Base-by-base conservation (phyloP, 2,888 invertebrate genomes). In the Aromia moschata region DNA sequence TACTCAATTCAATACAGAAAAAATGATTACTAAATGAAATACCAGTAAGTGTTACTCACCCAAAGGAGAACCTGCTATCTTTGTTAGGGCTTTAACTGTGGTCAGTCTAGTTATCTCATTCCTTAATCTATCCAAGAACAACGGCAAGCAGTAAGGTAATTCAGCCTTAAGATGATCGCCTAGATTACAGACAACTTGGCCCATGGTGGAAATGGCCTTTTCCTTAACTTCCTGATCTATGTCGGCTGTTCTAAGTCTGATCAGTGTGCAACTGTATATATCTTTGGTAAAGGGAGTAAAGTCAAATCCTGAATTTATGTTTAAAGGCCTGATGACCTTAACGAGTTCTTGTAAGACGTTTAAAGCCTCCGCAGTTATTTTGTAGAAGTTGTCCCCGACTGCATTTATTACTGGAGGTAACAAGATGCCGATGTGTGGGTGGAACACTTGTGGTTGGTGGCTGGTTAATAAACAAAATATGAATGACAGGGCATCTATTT, bases 161-260 rank as follows among this genome's bases (percentile, higher is more conserved):
- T 97, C 94, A 59, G 85, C 84, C 79, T 89, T 84, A 47, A 97
- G 81, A 69, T 89, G 87, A 80, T 97, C 96, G 0, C 96, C 97
- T 69, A 98, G 88, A 79, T 94, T 94, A 60, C 94, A 92, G 45
- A 98, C 87, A 46, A 98, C 90, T 80, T 97, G 95, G 10, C 97
- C 96, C 91, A 96, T 94, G 73, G 98, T 96, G 0, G 96, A 92
- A 64, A 99, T 98, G 7, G 99, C 97, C 16, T 96, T 87, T 78
- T 99, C 99, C 80, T 99, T 98, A 0, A 99, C 98, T 82, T 99
- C 99, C 79, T 99, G 98, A 83, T 99, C 99, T 76, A 98, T 96
- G 78, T 99, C 98, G 0, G 97, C 93, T 25, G 98, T 94, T 73
- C 91, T 91, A 33, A 99, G 84, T 58, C 96, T 87, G 59, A 90